These are phyloP conservation scores for Zaprionus tsacasi DNA, from an alignment of 1,140 invertebrate species.

Conservation along the genomic window DNA sequence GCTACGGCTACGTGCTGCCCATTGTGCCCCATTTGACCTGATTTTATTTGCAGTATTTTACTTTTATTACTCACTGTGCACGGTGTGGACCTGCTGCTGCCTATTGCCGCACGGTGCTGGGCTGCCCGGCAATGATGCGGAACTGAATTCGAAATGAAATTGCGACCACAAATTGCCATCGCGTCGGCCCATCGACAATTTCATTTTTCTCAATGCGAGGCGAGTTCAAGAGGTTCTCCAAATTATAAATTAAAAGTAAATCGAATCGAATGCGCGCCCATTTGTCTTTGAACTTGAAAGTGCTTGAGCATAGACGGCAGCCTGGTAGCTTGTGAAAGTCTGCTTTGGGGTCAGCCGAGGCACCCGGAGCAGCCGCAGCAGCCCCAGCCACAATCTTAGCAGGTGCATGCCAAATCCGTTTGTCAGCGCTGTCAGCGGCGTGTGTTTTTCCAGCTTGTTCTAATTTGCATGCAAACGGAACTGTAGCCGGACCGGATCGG, in stretches of 20 bases:
- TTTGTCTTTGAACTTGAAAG: constrained; percentile 80
- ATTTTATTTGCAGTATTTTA: constrained; percentile 82
- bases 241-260: constrained; percentile 83
- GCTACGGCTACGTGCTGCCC: constrained; percentile 48
- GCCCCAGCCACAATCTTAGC: constrained; percentile 25
- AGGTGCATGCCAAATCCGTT: constrained; percentile 79
- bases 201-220: constrained; percentile 71
- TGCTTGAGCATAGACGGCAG: constrained; percentile 29
- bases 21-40: constrained; percentile 78
- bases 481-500: constrained; percentile 58
- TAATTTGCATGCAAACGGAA: constrained; percentile 81
- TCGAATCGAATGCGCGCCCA: constrained; percentile 77
- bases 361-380: constrained; percentile 1
- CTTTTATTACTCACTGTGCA: constrained; percentile 77
- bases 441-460: constrained; percentile 76
- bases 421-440: constrained; percentile 54
- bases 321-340: constrained; percentile 66
- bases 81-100: constrained; percentile 1
- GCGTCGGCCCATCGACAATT: constrained; percentile 70
- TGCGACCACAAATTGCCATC: constrained; percentile 34
- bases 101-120: not conserved
- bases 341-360: constrained; percentile 54
- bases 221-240: constrained; percentile 76
- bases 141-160: constrained; percentile 78
- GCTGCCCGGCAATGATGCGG: constrained; percentile 66